Evolutionary conservation across 2,888 invertebrate genomes (phyloP).

Genomic region (Amiota communis): DNA sequence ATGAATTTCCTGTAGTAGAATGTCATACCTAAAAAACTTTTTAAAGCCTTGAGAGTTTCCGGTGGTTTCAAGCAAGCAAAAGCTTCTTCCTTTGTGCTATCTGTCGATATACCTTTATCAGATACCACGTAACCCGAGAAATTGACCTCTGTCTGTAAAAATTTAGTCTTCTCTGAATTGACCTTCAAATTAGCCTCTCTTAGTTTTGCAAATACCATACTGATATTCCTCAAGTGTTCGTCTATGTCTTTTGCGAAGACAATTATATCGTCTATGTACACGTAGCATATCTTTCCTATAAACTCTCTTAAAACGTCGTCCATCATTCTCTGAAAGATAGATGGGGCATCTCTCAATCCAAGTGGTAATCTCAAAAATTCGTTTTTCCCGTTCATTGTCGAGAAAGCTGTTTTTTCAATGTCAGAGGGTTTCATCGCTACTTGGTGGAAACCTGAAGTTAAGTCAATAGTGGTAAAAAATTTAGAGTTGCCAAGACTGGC

Average conservation of each 20-base stretch:
- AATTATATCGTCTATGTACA: slow-evolving; percentile 30
- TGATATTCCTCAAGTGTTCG: slow-evolving; percentile 29
- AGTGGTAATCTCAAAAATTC: slow-evolving; percentile 25
- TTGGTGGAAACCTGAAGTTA: no score
- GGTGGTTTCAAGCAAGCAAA: no score
- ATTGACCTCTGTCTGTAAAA: slow-evolving; percentile 32
- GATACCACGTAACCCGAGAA: slow-evolving; percentile 38
- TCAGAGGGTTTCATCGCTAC: slow-evolving; percentile 40
- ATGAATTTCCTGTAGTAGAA: no score
- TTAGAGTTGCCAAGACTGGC: slow-evolving; percentile 46
- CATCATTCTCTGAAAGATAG: no score
- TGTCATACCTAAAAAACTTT: no score
- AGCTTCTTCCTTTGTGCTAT: no score
- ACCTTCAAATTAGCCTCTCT: slow-evolving; percentile 31
- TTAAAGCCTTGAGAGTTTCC: no score
- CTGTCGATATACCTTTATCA: slow-evolving; percentile 28
- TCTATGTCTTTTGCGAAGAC: slow-evolving; percentile 26
- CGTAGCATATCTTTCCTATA: slow-evolving; percentile 23
- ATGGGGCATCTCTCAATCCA: no score
- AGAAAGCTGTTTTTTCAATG: slow-evolving; percentile 7
- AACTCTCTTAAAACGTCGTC: no score
- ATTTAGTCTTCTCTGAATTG: slow-evolving; percentile 30
- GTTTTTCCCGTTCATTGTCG: slow-evolving; percentile 20
- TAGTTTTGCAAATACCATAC: slow-evolving; percentile 24
- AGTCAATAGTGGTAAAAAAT: slow-evolving; percentile 46